phyloP scores from a whole-genome alignment of 2,797 vertebrate genomes.

The Sternarchorhynchus goeldii region DNA sequence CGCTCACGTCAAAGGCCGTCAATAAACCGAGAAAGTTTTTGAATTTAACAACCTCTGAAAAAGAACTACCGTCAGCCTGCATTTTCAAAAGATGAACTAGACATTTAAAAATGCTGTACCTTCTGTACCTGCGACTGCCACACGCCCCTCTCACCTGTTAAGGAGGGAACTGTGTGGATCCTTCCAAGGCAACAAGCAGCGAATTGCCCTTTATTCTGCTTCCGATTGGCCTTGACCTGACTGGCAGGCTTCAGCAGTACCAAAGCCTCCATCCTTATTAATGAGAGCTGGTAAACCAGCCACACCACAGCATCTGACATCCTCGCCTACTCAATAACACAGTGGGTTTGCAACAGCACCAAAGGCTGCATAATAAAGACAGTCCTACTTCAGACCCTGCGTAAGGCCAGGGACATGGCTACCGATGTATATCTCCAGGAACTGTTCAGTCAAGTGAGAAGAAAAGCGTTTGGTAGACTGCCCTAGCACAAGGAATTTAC shows the following conservation, averaged over 20 bases:
- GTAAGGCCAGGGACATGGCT: slow-evolving; percentile 9
- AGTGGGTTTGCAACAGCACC: slow-evolving; percentile 29
- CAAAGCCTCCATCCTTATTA: slow-evolving; percentile 30
- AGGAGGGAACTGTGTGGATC: not conserved
- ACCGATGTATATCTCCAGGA: not conserved
- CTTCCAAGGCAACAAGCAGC: slow-evolving; percentile 19
- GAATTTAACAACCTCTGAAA: not conserved
- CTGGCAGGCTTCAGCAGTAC: slow-evolving; percentile 10
- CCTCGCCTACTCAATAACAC: slow-evolving; percentile 34
- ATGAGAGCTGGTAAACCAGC: slow-evolving; percentile 24
- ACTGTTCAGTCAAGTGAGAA: not conserved
- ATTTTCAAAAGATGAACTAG: too few species aligned
- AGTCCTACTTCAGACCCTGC: not conserved
- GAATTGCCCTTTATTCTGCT: not conserved
- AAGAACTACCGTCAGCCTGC: too few species aligned
- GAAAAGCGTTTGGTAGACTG: not conserved
- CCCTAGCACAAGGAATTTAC: not conserved
- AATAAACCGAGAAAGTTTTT: not conserved
- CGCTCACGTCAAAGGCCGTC: not conserved
- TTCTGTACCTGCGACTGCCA: not conserved
- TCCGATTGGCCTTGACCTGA: not conserved
- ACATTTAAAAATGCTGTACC: too few species aligned
- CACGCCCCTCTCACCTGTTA: not conserved
- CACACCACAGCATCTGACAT: slow-evolving; percentile 29
- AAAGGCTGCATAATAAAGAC: not conserved